Base-by-base conservation (phyloP, 2,113 vertebrate genomes). In the Nematolebias whitei region DNA sequence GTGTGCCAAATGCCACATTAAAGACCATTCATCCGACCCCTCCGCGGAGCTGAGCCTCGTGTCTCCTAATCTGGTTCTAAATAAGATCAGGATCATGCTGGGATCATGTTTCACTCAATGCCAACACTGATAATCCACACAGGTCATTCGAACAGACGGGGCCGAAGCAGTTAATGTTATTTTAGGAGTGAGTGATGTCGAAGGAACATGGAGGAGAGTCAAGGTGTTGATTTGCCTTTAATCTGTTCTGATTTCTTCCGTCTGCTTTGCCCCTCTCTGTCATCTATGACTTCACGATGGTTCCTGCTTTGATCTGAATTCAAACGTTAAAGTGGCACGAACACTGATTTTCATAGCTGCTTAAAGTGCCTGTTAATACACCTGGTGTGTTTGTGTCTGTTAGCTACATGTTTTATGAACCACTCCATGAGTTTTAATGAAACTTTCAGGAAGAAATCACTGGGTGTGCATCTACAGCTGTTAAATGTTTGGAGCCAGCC, bases 51-150 rank as follows among this genome's bases (percentile, higher is more conserved):
- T 78, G 62, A 79, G 78, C 79, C 67, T 40, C 9, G 16, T 67
- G 76, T 67, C 56, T 68, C 73, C 74, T 87, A 86, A 92, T 91
- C 88, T 84, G 65, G 40, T 41, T 60, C 63, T 40, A 68, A 84
- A 84, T 82, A 63, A 86, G 71, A 82, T 80, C 67, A 67, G 59
- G 63, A 86, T 89, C 86, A 76, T 79, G 79, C 71, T 58, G 68
- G 67, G 65, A 83, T 88, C 80, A 50, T 71, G 57, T 84, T 83
- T 73, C 70, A 56, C 70, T 79, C 82, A 60, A 41, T 58, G 62
- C 67, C 71, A 71, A 71, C 83, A 78, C 72, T 39, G 52, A 63
- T 87, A 90, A 91, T 88, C 87, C 72, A 64, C 60, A 43, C 51
- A 19, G 54, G 61, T 74, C 65, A 77, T 71, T 65, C 44, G 47